Base-by-base conservation (phyloP, 2,113 vertebrate species). In the Leptocoma aspasia region DNA sequence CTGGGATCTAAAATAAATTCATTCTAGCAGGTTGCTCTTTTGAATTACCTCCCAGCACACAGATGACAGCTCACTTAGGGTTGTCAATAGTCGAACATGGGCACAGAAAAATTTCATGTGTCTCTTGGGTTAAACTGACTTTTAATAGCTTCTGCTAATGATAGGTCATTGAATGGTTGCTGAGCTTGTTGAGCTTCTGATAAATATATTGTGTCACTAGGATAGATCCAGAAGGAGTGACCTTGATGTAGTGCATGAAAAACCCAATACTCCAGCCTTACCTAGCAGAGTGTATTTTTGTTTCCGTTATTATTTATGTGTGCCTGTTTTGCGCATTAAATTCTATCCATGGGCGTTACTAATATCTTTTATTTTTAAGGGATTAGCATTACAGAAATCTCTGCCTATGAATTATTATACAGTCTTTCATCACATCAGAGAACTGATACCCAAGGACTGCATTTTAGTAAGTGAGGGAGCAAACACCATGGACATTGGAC, bases 401-500 rank as follows among this genome's bases (percentile, higher is more conserved):
- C 52, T 98, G 87, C 99, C 98, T 63, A 99, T 99, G 99, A 99
- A 99, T 97, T 99, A 99, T 92, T 99, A 99, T 89, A 99, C 98
- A 13, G 99, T 98, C 28, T 99, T 99, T 96, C 98, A 98, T 91
- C 98, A 98, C 60, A 91, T 99, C 68, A 98, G 98, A 88, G 96
- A 99, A 61, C 97, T 99, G 37, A 93, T 99, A 82, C 99, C 99
- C 75, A 97, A 94, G 42, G 98, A 99, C 95, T 99, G 99, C 93
- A 97, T 99, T 96, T 97, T 99, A 65, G 98, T 99, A 24, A 99
- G 99, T 7, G 99, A 99, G 90, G 99, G 99, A 63, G 99, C 99
- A 69, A 99, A 99, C 92, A 99, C 99, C 42, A 99, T 99, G 99
- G 99, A 99, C 97, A 99, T 99, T 54, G 99, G 99, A 47, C 99